phyloP scores from a whole-genome alignment of 2,888 invertebrate species.

The Oxytorus armatus region DNA sequence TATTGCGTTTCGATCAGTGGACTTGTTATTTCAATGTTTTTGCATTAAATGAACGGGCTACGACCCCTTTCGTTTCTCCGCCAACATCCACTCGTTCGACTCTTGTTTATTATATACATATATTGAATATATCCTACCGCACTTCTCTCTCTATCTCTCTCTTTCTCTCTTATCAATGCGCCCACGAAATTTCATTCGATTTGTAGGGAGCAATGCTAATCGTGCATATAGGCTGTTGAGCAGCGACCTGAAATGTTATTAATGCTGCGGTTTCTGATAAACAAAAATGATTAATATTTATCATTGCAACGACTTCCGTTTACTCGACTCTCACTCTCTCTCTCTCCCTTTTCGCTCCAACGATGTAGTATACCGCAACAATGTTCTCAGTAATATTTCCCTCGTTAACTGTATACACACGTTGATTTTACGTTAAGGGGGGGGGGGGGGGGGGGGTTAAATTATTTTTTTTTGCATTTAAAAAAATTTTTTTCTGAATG shows the following conservation, averaged over 20 bases:
- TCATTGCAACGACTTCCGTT: conserved; percentile 82
- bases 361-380: conserved; percentile 65
- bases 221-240: conserved; percentile 59
- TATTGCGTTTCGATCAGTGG: conserved; percentile 83
- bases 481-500: too few relatives aligned
- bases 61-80: conserved; percentile 23
- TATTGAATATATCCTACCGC: background rate
- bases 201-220: conserved; percentile 59
- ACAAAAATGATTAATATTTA: conserved; percentile 85
- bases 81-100: conserved; percentile 42
- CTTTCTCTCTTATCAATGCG: conserved; percentile 18
- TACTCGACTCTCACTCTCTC: conserved; percentile 56
- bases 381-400: conserved; percentile 71
- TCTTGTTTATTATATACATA: conserved; percentile 23
- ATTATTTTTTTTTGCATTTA: too few relatives aligned
- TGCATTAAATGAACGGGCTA: conserved; percentile 69
- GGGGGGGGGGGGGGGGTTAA: too few relatives aligned
- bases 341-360: conserved; percentile 65
- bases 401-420: conserved; percentile 27
- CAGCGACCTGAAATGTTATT: conserved; percentile 82
- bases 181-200: conserved; percentile 59
- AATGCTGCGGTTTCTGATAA: conserved; percentile 83
- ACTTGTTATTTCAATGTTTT: conserved; percentile 83
- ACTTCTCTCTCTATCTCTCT: background rate
- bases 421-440: conserved; percentile 16